Base-by-base conservation (phyloP, 2,113 vertebrate genomes). In the Charadrius vociferus region DNA sequence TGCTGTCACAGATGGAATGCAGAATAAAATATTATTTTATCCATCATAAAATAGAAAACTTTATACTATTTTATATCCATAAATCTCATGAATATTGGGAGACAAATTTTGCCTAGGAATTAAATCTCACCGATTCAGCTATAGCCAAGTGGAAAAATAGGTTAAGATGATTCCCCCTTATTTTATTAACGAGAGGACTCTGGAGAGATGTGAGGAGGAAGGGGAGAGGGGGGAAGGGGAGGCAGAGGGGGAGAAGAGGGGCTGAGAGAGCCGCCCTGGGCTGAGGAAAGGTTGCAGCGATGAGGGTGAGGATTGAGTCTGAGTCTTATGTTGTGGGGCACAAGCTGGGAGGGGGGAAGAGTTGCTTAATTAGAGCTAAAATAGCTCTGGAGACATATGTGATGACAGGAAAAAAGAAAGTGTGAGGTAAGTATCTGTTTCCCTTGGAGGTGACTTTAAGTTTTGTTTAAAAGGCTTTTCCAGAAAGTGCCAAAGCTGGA, bases 271-370 rank as follows among this genome's bases (percentile, higher is more conserved):
- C 29, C 1, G 5, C 4, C 24, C 22, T 22, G 39, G 8, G 7
- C 29, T 47, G 36, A 73, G 53, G 39, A 29, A 6, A 71, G 24
- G 32, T 5, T 66, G 13, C 52, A 50, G 56, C 39, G 34, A 66
- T 0, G 1, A 3, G 10, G 6, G 12, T 14, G 36, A 81, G 27
- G 58, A 84, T 30, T 0, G 0, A 45, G 12, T 30, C 34, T 43
- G 3, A 58, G 21, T 45, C 43, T 62, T 53, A 5, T 26, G 5
- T 30, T 39, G 36, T 7, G 32, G 11, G 2, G 6, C 14, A 41
- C 34, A 30, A 19, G 18, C 18, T 62, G 55, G n/a, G 21, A 81
- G 85, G 20, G 27, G 37, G 86, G 62, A 78, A 52, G 17, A 78
- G 12, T n/a, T 81, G 17, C 29, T 88, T 52, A 63, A 50, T 75